Evolutionary conservation across 2,113 vertebrate species (phyloP).

Genomic region (Triplophysa rosa): DNA sequence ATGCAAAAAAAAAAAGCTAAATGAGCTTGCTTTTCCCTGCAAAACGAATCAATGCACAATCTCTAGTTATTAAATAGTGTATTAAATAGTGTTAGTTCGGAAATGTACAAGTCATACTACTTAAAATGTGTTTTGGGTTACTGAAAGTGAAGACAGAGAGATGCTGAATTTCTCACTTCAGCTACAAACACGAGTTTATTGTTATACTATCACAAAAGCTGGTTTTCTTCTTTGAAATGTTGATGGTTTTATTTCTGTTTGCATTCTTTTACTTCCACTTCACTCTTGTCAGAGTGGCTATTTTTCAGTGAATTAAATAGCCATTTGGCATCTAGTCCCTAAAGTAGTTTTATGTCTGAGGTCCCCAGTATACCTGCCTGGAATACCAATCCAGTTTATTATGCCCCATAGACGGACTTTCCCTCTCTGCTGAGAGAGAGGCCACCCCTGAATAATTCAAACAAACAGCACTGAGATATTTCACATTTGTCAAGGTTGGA

Average conservation of each 20-base stretch:
- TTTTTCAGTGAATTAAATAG: slow-evolving; percentile 33
- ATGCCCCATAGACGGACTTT: slow-evolving; percentile 23
- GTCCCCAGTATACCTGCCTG: slow-evolving; percentile 47
- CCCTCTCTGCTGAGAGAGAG: not conserved
- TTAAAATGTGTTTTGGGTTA: not conserved
- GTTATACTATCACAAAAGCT: not conserved
- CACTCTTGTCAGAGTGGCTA: not conserved
- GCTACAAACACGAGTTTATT: not conserved
- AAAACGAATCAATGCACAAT: too few relatives aligned
- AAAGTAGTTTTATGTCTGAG: slow-evolving; percentile 25
- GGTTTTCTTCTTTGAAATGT: not conserved
- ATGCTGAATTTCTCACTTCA: not conserved
- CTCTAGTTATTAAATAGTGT: too few relatives aligned
- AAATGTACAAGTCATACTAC: too few relatives aligned
- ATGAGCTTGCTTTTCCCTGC: too few relatives aligned
- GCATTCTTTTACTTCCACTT: not conserved
- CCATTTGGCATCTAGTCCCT: slow-evolving; percentile 6
- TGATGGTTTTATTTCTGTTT: not conserved
- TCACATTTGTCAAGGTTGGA: not conserved
- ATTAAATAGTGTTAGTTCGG: too few relatives aligned
- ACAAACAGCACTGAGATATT: not conserved
- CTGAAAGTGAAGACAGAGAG: not conserved
- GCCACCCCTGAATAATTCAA: slow-evolving; percentile 3
- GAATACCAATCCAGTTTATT: slow-evolving; percentile 49
- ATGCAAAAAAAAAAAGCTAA: too few relatives aligned